Percentiles rank a stretch among this genome's conserved stretches.
Conservation (phyloP, 2,888 invertebrate species). For the Melipona bicolor region DNA sequence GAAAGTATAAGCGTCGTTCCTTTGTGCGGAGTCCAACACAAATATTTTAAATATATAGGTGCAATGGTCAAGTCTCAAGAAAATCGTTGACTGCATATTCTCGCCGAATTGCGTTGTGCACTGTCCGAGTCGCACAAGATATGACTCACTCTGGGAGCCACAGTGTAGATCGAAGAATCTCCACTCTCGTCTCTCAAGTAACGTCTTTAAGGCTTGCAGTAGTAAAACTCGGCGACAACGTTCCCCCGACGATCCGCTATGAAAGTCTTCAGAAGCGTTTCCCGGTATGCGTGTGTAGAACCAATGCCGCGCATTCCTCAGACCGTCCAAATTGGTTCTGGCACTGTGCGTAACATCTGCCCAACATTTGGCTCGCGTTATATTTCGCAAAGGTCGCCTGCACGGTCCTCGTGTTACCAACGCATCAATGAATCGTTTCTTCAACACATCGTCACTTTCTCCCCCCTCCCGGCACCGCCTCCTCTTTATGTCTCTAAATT, state of each 20-base stretch:
- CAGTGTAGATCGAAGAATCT: not conserved
- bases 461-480: no score
- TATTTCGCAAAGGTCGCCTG: slow-evolving; percentile 70
- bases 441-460: not conserved
- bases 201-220: slow-evolving; percentile 6
- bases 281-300: slow-evolving; percentile 41
- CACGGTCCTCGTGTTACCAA: slow-evolving; percentile 39
- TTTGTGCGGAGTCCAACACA: no score
- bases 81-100: not conserved
- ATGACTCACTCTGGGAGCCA: slow-evolving; percentile 30
- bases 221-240: slow-evolving; percentile 19
- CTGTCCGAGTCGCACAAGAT: not conserved
- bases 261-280: slow-evolving; percentile 29
- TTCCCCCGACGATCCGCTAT: slow-evolving; percentile 3
- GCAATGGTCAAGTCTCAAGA: not conserved
- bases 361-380: slow-evolving; percentile 69
- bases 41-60: not conserved
- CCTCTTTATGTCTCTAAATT: not conserved
- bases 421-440: not conserved
- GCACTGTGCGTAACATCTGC: slow-evolving; percentile 62
- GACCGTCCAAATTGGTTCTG: slow-evolving; percentile 70
- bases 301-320: slow-evolving; percentile 58
- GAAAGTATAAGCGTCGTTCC: no score
- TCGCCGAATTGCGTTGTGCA: slow-evolving; percentile 6
- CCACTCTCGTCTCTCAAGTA: slow-evolving; percentile 19